Base-by-base conservation (phyloP, 1,140 invertebrate genomes). In the Maconellicoccus hirsutus region DNA sequence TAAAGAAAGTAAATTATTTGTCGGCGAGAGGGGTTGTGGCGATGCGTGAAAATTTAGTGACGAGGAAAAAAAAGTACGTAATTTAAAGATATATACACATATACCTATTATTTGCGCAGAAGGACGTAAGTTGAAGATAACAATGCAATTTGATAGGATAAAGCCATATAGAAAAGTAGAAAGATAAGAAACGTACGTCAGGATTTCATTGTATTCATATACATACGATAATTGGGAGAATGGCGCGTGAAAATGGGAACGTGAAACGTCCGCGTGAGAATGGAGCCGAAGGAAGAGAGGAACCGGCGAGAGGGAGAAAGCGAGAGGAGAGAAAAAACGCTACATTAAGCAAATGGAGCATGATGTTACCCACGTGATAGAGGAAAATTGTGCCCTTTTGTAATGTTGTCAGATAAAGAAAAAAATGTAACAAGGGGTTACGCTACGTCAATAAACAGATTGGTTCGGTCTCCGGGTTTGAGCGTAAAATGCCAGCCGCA, bases 331-430 rank as follows among this genome's bases (percentile, higher is more conserved):
- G 16, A 66, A 66, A 66, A 66, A 66, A 66, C 25, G 25, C 61
- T 25, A 66, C 61, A 66, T 66, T 66, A 66, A 66, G 61, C 61
- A 66, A 66, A 66, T 66, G 61, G 61, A 66, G 61, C 61, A 66
- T 66, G 61, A 66, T 66, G 61, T 66, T 66, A 66, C 61, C 61
- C 22, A 66, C 25, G 61, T 25, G 61, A 66, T 66, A 66, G 21
- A 26, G 25, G 61, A 26, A 66, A 66, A 66, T 25, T 66, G 2
- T 10, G 4, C 14, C 61, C 61, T 66, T 66, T 23, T 66, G 61
- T 66, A 66, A 66, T 66, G 61, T 66, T 66, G 61, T 23, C 21
- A 26, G 61, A 26, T 26, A 66, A 66, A 66, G 25, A 66, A 66
- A 66, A 66, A 59, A 66, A 66, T 23, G 25, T 66, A 66, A 66